These are phyloP conservation scores for Trichonephila clavata DNA, from an alignment of 1,140 invertebrate genomes.

Conservation along the genomic window DNA sequence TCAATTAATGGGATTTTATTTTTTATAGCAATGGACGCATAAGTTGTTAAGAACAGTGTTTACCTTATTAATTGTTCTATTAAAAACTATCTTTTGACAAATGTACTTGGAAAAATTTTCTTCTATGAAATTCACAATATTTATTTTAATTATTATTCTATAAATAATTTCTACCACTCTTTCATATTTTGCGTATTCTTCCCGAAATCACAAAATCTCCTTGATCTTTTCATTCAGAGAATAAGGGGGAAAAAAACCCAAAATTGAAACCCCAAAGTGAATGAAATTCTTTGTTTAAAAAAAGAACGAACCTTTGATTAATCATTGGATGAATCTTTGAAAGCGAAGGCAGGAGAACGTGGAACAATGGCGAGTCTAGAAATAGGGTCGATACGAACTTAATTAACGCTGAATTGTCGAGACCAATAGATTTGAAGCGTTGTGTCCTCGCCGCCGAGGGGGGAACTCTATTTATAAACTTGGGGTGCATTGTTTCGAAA, in stretches of 20 bases:
- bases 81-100: too few species aligned
- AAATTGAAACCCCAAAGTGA: background rate
- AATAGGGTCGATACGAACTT: slow-evolving; percentile 1
- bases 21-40: too few species aligned
- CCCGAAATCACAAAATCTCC: background rate
- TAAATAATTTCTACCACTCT: too few species aligned
- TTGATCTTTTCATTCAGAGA: too few species aligned
- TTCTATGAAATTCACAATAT: too few species aligned
- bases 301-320: slow-evolving; percentile 22
- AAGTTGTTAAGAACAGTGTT: too few species aligned
- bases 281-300: background rate
- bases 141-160: too few species aligned
- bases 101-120: too few species aligned
- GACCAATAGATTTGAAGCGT: background rate
- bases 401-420: slow-evolving; percentile 27
- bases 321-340: slow-evolving; percentile 20
- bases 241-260: background rate
- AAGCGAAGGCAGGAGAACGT: background rate
- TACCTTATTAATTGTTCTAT: too few species aligned
- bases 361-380: background rate
- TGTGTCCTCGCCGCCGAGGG: background rate
- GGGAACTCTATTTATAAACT: background rate
- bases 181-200: background rate
- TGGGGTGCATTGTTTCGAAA: background rate
- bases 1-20: too few species aligned